Evolutionary conservation across 2,797 vertebrate species (phyloP), one percentile per base, ranked within the genome.

Genomic region (Anomalospiza imberbis): DNA sequence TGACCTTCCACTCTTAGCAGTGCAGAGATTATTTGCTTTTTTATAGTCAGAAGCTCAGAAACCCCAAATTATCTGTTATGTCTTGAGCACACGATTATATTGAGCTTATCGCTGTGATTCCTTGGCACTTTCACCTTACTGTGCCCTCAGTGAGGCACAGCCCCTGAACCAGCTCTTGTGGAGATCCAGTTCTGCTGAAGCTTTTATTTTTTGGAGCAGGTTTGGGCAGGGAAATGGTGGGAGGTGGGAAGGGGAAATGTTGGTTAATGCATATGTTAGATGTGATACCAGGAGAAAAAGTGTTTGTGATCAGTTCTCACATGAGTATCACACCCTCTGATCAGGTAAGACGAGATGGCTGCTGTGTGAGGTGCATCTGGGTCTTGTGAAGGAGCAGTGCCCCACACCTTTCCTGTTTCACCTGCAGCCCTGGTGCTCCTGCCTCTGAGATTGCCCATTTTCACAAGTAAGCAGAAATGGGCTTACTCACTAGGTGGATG

Each of bases 401-500:
- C 65, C 42, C 80, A 76, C 85, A 91, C 66, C 88, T 84, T 75
- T 77, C 50, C 60, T 84, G 5, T 53, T 73, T 84, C 66, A 55
- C 45, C 54, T 85, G 71, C 84, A 93, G 13, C 31, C 19, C 21
- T 75, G 4, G 0, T 42, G 34, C 60, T 90, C 62, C 80, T 79
- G 80, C 67, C 61, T 85, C 67, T 65, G 61, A 85, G 58, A 66
- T 34, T n/a, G 58, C 58, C 54, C 21, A 1, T 42, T 93, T 84
- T 58, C 66, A 89, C 72, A 65, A 24, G 70, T 44, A 92, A 96
- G 87, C 89, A 96, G 87, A 88, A 95, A 81, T 31, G 28, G 61
- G 34, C 68, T 94, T 95, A 91, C 88, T 96, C 94, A 95, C 77
- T 11, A 62, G 51, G 66, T 8, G 81, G 89, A 96, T 96, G 66